Percentiles rank a stretch among this genome's conserved stretches.
Conservation (phyloP, 2,888 invertebrate species). For the Diadromus collaris region DNA sequence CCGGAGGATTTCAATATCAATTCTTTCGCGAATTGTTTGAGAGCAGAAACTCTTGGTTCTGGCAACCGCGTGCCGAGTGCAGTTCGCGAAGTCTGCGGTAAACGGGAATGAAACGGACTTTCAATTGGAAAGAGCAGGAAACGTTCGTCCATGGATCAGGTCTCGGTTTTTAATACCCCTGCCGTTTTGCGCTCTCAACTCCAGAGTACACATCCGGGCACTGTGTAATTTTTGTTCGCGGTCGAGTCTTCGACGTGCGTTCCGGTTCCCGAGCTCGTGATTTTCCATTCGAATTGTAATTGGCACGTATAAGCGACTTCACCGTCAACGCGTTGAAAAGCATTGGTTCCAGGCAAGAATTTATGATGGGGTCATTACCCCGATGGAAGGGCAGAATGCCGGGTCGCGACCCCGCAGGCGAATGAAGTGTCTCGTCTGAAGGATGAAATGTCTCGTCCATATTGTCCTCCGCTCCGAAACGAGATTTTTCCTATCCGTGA, state of each 20-base stretch:
- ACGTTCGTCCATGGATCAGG: not conserved
- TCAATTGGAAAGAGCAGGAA: constrained; percentile 14
- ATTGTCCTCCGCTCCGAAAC: constrained; percentile 29
- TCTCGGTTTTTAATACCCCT: not conserved
- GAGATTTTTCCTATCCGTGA: constrained; percentile 46
- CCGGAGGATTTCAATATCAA: constrained; percentile 51
- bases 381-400: not conserved
- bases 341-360: not conserved
- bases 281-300: not conserved
- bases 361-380: not conserved
- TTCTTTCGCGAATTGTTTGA: constrained; percentile 42
- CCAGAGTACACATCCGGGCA: not conserved
- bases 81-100: constrained; percentile 1
- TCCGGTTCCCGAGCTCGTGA: not conserved
- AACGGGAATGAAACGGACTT: constrained; percentile 19
- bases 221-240: not conserved
- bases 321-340: not conserved
- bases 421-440: constrained; percentile 23
- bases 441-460: constrained; percentile 15
- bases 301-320: not conserved
- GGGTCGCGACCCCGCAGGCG: not conserved
- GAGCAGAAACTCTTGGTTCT: constrained; percentile 38
- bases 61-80: not conserved
- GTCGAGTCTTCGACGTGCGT: not conserved
- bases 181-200: not conserved